Conservation (phyloP, 2,888 invertebrate genomes). For the Mactromeris polynyma region DNA sequence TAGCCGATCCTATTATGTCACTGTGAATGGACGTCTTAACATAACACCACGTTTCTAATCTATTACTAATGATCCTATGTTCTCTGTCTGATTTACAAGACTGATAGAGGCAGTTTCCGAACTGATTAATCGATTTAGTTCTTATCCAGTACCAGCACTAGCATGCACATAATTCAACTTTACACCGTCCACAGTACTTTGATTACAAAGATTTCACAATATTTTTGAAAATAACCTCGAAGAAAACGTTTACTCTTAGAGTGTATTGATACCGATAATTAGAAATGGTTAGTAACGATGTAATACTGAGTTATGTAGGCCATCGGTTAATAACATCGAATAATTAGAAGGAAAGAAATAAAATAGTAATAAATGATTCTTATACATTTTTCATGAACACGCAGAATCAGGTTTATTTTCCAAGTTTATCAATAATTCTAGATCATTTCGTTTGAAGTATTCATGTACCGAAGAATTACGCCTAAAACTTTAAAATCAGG, state of each 20-base stretch:
- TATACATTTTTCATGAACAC: slow-evolving; percentile 38
- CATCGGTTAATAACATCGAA: slow-evolving; percentile 2
- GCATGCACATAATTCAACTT: background rate
- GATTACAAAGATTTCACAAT: background rate
- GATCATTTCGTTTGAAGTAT: background rate
- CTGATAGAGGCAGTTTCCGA: background rate
- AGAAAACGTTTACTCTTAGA: background rate
- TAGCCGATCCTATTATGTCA: background rate
- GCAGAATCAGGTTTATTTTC: background rate
- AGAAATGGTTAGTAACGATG: background rate
- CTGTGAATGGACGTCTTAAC: background rate
- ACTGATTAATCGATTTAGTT: background rate
- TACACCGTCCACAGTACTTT: background rate
- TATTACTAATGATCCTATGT: background rate
- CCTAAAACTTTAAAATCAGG: background rate
- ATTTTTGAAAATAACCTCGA: background rate
- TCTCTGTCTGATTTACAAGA: background rate
- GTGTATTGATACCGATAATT: background rate
- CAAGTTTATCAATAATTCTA: slow-evolving; percentile 8
- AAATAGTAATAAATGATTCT: slow-evolving; percentile 38
- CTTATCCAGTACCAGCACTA: background rate
- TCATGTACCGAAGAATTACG: background rate
- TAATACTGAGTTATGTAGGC: background rate
- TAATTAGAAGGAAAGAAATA: slow-evolving; percentile 20
- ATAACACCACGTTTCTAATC: background rate